Conservation (phyloP, 2,113 vertebrate species). For the Todiramphus saurophagus region DNA sequence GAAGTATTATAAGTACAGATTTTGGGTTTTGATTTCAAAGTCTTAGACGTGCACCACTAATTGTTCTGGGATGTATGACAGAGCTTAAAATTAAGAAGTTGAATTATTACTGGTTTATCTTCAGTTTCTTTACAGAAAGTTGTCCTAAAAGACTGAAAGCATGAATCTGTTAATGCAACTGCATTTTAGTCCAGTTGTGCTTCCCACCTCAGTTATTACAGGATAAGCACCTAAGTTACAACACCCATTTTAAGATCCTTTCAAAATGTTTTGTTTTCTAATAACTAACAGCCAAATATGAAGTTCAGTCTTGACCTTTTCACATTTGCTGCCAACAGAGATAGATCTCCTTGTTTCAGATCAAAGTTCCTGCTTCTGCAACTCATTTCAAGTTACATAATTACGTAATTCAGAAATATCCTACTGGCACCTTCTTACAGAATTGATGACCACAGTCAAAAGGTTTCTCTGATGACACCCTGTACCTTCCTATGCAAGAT, state of each 20-base stretch:
- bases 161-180: background rate
- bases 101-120: background rate
- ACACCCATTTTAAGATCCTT: background rate
- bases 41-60: background rate
- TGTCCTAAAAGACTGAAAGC: background rate
- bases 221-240: background rate
- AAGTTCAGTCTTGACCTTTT: background rate
- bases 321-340: background rate
- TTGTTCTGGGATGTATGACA: background rate
- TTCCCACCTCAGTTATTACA: background rate
- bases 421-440: background rate
- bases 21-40: background rate
- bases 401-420: background rate
- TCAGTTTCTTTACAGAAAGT: rapidly evolving
- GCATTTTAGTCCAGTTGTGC: background rate
- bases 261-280: background rate
- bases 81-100: background rate
- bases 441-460: background rate
- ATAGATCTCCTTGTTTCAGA: background rate
- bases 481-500: background rate
- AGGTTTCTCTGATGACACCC: background rate
- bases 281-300: background rate
- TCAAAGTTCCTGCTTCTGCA: background rate
- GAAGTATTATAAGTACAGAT: background rate
- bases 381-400: background rate